Percentiles rank a stretch among this genome's conserved stretches.
phyloP scores from a whole-genome alignment of 2,113 vertebrate species.

The Mirza zaza region DNA sequence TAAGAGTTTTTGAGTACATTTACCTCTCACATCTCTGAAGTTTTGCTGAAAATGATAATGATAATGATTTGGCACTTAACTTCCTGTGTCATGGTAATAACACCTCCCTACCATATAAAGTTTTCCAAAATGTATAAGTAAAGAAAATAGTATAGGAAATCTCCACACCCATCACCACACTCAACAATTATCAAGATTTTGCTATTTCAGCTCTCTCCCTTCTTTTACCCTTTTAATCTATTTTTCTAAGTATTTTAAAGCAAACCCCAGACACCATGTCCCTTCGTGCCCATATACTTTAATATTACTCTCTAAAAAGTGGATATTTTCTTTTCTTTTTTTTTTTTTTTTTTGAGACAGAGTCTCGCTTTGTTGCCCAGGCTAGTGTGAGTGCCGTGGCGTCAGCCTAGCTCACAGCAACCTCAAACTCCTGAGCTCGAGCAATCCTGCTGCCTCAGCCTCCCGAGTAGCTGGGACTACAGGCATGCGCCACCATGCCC shows the following conservation, averaged over 20 bases:
- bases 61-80: no score
- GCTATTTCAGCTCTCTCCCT: background rate
- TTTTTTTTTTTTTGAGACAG: no score
- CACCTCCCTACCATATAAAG: background rate
- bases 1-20: background rate
- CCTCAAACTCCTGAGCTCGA: no score
- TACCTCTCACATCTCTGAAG: background rate
- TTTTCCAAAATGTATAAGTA: background rate
- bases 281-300: background rate
- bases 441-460: no score
- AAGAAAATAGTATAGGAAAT: background rate
- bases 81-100: background rate
- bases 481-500: no score
- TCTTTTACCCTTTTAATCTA: background rate
- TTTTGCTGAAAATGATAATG: background rate
- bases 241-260: background rate
- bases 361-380: no score
- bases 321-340: background rate
- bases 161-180: background rate
- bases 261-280: background rate
- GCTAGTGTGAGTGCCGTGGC: no score
- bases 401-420: no score
- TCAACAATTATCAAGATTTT: background rate
- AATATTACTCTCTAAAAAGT: background rate
- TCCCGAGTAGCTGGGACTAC: no score